Evolutionary conservation across 1,140 invertebrate genomes (phyloP), one percentile per base, ranked within the genome.

Genomic region (Drosophila albomicans): DNA sequence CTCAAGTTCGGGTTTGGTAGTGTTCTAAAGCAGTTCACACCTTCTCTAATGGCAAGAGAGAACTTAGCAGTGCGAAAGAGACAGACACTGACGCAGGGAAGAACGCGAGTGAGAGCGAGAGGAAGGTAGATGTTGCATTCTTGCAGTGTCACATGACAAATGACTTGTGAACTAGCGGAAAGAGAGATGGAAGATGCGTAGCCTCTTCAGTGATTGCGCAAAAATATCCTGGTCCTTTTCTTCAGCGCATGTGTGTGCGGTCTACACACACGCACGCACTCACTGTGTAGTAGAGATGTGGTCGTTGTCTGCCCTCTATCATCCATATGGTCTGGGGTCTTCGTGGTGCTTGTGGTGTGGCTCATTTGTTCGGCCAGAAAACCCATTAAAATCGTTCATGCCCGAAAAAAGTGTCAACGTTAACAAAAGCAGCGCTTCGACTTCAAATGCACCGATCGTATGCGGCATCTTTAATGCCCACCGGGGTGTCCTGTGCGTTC

Each of bases 341-440:
- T 13, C 41, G 41, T 25, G 49, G 41, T 54, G 57, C 75, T 76
- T 41, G 65, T 72, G 56, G 56, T 49, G 61, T 81, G 82, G 85
- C 85, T 89, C 84, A 88, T 88, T 88, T 88, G 85, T 88, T 85
- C 84, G 70, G 43, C 54, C 77, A 38, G 85, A 66, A 88, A 80
- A 81, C 85, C 85, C 85, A 88, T 88, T 88, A 89, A 89, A 91
- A 81, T 79, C 85, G 86, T 91, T 91, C 90, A 90, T 90, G 89
- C 90, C 90, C 90, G 82, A 91, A 91, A 91, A 91, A 91, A 91
- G 91, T 91, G 91, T 91, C 91, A 91, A 91, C 91, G 82, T 82
- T 7, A 91, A 91, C 91, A 91, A 91, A 91, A 91, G 91, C 90
- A 91, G 78, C 79, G 90, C 77, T 56, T 74, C 57, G 63, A 91